phyloP scores from a whole-genome alignment of 2,888 invertebrate species.

The Agrotis exclamationis region DNA sequence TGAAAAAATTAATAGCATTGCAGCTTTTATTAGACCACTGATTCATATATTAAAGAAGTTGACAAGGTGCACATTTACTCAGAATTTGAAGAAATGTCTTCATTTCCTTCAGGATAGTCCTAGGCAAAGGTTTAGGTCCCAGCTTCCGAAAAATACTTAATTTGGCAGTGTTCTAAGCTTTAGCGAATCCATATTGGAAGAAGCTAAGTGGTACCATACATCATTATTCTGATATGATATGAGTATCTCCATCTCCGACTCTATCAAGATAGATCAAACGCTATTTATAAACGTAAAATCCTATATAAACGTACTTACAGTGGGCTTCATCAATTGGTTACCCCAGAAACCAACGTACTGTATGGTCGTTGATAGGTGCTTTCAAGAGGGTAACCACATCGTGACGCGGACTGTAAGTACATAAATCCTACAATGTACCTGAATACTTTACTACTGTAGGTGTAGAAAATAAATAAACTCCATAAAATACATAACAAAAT shows the following conservation, averaged over 20 bases:
- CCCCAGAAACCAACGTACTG: too few species aligned
- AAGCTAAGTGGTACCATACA: not conserved
- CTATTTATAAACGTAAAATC: not conserved
- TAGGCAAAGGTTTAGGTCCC: not conserved
- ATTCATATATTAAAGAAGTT: not conserved
- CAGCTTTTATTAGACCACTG: not conserved
- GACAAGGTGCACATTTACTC: not conserved
- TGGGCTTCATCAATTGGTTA: too few species aligned
- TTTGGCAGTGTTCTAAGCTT: too few species aligned
- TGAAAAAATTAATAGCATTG: not conserved
- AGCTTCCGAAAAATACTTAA: not conserved
- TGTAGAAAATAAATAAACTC: conserved; percentile 5
- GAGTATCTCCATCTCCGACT: not conserved
- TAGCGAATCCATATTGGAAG: too few species aligned
- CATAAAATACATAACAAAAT: conserved; percentile 15
- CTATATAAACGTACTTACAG: too few species aligned
- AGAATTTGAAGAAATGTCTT: not conserved
- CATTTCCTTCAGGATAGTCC: not conserved
- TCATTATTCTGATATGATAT: not conserved
- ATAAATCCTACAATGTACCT: too few species aligned
- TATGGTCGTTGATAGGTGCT: too few species aligned
- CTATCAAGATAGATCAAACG: not conserved
- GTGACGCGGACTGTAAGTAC: too few species aligned
- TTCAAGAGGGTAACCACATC: too few species aligned
- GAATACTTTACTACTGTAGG: not conserved